Evolutionary conservation across 2,888 invertebrate genomes (phyloP).

Genomic region (Heliconius ismenius): DNA sequence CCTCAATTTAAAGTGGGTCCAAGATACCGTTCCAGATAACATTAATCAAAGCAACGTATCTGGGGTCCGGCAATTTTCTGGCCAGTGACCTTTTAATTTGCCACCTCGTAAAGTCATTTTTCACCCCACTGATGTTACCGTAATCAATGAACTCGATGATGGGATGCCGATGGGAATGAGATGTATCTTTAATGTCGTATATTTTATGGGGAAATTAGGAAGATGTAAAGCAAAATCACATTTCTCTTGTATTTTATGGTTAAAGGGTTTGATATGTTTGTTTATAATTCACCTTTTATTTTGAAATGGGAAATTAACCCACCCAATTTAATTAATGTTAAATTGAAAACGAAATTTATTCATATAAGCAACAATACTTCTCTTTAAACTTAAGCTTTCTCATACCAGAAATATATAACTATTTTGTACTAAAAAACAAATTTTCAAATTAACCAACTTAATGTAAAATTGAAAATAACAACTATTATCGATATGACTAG

Average conservation of each 20-base stretch:
- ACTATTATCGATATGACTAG: constrained; percentile 26
- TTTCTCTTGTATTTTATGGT: no score
- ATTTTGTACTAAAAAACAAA: neutral
- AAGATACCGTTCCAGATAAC: constrained; percentile 75
- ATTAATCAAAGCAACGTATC: constrained; percentile 76
- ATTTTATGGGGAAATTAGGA: neutral
- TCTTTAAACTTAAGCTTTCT: no score
- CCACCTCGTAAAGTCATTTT: constrained; percentile 68
- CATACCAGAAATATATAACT: no score
- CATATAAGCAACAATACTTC: no score
- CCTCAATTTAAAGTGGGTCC: constrained; percentile 67
- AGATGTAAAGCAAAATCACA: no score
- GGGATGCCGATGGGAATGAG: constrained; percentile 30
- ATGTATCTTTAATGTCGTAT: constrained; percentile 11
- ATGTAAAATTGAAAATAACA: neutral
- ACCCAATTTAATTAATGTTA: no score
- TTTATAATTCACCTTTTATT: no score
- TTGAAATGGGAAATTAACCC: no score
- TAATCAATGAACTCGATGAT: constrained; percentile 40
- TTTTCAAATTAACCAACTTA: neutral
- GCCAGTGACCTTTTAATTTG: constrained; percentile 76
- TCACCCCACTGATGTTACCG: constrained; percentile 64
- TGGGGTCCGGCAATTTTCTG: constrained; percentile 71
- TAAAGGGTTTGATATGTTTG: no score
- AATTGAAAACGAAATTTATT: no score